phyloP scores from a whole-genome alignment of 2,797 vertebrate species.

The Pristis pectinata region DNA sequence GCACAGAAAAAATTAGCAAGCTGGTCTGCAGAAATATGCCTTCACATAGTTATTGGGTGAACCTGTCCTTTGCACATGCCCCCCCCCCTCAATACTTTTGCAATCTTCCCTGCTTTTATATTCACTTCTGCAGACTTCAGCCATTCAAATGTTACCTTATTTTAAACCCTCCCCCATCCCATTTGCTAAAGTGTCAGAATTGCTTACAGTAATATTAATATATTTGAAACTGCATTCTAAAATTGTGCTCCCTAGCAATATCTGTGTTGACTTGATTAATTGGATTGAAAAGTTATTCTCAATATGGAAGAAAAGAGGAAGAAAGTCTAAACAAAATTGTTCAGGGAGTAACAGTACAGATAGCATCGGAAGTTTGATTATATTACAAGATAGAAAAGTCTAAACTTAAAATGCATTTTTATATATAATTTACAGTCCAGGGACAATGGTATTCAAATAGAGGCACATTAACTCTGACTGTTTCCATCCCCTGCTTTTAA shows the following conservation, averaged over 20 bases:
- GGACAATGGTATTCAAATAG: background rate
- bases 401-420: conserved; percentile 9
- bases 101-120: background rate
- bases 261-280: background rate
- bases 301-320: background rate
- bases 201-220: background rate
- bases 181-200: background rate
- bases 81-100: background rate
- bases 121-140: background rate
- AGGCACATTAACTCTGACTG: background rate
- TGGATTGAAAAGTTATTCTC: conserved; percentile 1
- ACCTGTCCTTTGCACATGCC: too few species aligned
- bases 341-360: background rate
- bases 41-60: too few species aligned
- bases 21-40: too few species aligned
- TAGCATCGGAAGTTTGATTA: background rate
- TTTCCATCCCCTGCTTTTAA: background rate
- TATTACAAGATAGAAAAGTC: background rate
- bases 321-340: background rate
- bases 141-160: background rate
- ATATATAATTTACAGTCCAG: background rate
- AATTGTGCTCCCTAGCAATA: background rate
- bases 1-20: too few species aligned
- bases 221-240: background rate
- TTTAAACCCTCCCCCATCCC: background rate